phyloP scores from a whole-genome alignment of 1,140 invertebrate genomes.

The Pantala flavescens region DNA sequence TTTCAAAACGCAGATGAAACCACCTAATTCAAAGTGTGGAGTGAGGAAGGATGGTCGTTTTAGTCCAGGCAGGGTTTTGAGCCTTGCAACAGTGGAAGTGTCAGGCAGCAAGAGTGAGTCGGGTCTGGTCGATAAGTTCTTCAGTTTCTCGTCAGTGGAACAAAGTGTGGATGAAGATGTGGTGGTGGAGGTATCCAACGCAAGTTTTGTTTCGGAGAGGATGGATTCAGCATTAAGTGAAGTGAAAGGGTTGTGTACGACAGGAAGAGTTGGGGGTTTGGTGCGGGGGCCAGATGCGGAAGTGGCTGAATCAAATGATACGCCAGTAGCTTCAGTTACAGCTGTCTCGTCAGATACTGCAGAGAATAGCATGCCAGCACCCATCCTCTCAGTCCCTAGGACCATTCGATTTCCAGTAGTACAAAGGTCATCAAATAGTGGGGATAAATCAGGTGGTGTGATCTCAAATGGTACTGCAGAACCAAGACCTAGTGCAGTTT shows the following conservation, averaged over 20 bases:
- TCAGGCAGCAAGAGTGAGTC: constrained; percentile 30
- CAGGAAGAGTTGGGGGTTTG: constrained; percentile 1
- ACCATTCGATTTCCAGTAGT: constrained; percentile 60
- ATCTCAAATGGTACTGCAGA: background rate
- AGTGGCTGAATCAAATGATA: background rate
- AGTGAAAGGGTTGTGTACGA: background rate
- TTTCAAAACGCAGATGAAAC: constrained; percentile 68
- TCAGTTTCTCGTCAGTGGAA: constrained; percentile 35
- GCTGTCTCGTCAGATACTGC: background rate
- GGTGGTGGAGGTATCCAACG: no score
- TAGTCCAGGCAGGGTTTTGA: background rate
- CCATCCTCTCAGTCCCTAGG: constrained; percentile 63
- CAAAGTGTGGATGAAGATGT: constrained; percentile 33
- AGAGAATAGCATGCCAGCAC: constrained; percentile 28
- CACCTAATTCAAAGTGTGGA: constrained; percentile 23
- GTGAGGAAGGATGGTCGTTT: background rate
- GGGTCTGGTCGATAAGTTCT: constrained; percentile 32
- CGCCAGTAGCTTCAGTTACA: constrained; percentile 16
- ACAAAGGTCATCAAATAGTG: background rate
- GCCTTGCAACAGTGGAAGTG: constrained; percentile 19
- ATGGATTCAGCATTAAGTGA: no score
- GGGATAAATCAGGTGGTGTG: background rate
- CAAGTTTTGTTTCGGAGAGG: no score
- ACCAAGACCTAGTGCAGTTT: constrained; percentile 45
- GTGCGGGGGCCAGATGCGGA: background rate